Evolutionary conservation across 2,888 invertebrate species (phyloP), one percentile per base, ranked within the genome.

Genomic region (Epinotia nisella): DNA sequence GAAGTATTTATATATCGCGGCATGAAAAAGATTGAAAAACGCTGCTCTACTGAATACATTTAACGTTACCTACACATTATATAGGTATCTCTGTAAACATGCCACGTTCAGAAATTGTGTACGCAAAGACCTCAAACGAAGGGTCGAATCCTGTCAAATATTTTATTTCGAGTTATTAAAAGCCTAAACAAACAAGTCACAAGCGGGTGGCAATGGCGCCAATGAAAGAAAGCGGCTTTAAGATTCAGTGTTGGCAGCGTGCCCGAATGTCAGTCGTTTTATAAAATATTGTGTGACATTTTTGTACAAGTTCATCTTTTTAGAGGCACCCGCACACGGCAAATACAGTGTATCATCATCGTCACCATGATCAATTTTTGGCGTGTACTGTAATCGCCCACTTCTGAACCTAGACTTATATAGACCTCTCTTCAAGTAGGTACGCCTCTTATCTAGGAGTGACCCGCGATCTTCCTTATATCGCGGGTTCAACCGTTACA

Each of bases 211-310:
- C 45, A 55, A 65, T 24, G 62, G 58, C 41, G 49, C 62, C 56
- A 62, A 55, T 73, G 53, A 53, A 62, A 13, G 15, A 58, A 68
- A 41, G 24, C 49, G 11, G 49, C 56, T 65, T 56, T 62, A 35
- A 39, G 71, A 71, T 70, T 66, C 49, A 65, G 35, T 65, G 41
- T 61, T 76, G 76, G 75, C 75, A 5, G 15, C 3, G 17, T 17
- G 76, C 76, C 76, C 61, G 73, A 64, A 51, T 75, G 75, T 71
- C 76, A 68, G 55, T 58, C 61, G 70, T 70, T 75, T 74, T 21
- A 74, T 66, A 74, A n/a, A 17, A 70, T 51, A 39, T 55, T 67
- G n/a, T n/a, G 58, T 41, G 51, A 64, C 67, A 62, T 24, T 39
- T 21, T 62, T 29, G 35, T 51, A 29, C 39, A 49, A 10, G 24